A percentile compares a stretch with the other conserved stretches of the same genome.
Evolutionary conservation across 2,888 invertebrate species (phyloP).

Genomic region (Melolontha melolontha): DNA sequence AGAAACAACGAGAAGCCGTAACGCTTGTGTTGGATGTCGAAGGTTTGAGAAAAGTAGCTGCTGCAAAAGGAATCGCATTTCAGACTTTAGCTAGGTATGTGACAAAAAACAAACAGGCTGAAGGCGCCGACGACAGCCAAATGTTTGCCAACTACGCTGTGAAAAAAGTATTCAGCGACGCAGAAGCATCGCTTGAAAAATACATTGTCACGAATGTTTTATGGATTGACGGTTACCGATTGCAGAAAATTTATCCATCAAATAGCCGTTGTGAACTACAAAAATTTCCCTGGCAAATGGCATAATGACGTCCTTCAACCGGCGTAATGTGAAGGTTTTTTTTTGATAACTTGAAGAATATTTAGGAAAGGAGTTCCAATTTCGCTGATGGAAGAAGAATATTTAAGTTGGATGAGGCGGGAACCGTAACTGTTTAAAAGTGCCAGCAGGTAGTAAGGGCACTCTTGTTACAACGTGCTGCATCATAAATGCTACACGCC

Average conservation of each 20-base stretch:
- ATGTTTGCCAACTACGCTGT: conserved; percentile 45
- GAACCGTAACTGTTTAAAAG: conserved; percentile 15
- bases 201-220: conserved; percentile 47
- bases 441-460: background rate
- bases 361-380: no score
- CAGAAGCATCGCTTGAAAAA: conserved; percentile 40
- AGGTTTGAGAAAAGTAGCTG: no score
- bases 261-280: no score
- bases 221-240: conserved; percentile 45
- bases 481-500: conserved; percentile 33
- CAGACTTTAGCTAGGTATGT: no score
- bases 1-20: conserved; percentile 45
- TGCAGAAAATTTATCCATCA: conserved; percentile 46
- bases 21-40: conserved; percentile 39
- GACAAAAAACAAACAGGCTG: conserved; percentile 29
- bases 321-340: conserved; percentile 48
- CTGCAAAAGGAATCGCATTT: no score
- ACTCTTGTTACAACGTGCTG: conserved; percentile 16
- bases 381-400: no score
- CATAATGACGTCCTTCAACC: conserved; percentile 48
- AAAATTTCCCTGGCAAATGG: conserved; percentile 47
- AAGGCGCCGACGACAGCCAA: conserved; percentile 22
- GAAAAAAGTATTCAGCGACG: no score
- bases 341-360: no score
- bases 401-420: conserved; percentile 43